Conservation (phyloP, 2,888 invertebrate species). For the Standfussiana lucernea region DNA sequence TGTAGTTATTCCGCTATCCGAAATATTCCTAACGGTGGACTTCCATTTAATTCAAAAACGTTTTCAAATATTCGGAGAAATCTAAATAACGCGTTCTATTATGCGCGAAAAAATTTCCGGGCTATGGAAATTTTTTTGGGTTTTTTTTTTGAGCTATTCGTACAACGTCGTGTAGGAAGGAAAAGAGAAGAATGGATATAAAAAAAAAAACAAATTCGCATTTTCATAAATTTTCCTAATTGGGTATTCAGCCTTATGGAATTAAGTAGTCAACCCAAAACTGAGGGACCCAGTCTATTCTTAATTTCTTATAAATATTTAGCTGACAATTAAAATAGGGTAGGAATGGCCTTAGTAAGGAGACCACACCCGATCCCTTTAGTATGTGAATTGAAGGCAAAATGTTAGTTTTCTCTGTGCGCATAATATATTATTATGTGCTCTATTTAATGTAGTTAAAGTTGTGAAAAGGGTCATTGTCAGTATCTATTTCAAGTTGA, state of each 20-base stretch:
- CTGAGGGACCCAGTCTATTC: slow-evolving; percentile 17
- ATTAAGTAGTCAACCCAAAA: slow-evolving; percentile 33
- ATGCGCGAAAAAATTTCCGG: not conserved
- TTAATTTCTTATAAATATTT: slow-evolving; percentile 50
- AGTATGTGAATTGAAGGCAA: not conserved
- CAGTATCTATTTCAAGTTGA: not conserved
- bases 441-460: not conserved
- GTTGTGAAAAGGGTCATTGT: not conserved
- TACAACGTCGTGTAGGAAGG: not conserved
- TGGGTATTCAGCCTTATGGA: slow-evolving; percentile 23
- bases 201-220: not conserved
- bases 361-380: slow-evolving; percentile 14
- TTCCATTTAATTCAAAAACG: not conserved
- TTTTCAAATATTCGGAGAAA: not conserved
- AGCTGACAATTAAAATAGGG: slow-evolving; percentile 38
- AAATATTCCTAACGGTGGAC: not conserved
- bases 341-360: not conserved
- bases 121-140: no score
- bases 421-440: not conserved
- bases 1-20: not conserved
- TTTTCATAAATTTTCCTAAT: slow-evolving; percentile 30
- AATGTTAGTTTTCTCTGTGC: slow-evolving; percentile 19
- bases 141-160: not conserved
- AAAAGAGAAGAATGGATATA: not conserved
- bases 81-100: not conserved